Percentiles rank a stretch among this genome's conserved stretches.
Conservation (phyloP, 2,888 invertebrate genomes). For the Mactromeris polynyma region DNA sequence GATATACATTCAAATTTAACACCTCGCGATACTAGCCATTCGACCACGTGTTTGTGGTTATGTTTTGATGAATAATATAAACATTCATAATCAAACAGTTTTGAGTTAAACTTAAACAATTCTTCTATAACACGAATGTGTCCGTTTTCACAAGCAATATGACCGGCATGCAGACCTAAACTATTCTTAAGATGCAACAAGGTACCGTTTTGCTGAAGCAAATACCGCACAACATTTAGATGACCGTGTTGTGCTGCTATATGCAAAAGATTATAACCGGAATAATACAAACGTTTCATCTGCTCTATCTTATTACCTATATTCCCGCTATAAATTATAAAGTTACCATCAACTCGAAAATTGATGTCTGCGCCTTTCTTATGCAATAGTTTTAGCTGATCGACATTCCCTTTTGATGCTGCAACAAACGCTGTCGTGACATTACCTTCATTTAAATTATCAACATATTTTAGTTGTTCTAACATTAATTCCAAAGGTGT, state of each 20-base stretch:
- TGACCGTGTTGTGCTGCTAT: constrained; percentile 50
- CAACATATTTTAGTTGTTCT: neutral
- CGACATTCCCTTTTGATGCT: constrained; percentile 34
- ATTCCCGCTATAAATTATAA: neutral
- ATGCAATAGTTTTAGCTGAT: constrained; percentile 28
- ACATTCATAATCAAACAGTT: neutral
- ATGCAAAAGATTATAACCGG: constrained; percentile 43
- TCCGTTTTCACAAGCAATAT: constrained; percentile 54
- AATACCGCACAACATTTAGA: constrained; percentile 16
- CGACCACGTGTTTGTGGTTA: neutral
- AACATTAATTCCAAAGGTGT: constrained; percentile 26
- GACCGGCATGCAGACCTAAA: constrained; percentile 23
- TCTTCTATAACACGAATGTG: constrained; percentile 16
- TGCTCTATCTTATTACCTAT: neutral
- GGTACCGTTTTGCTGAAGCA: constrained; percentile 3
- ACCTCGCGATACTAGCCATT: constrained; percentile 20
- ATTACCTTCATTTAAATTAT: constrained; percentile 34
- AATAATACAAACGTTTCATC: constrained; percentile 30
- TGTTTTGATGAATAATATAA: constrained; percentile 25
- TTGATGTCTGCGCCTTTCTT: constrained; percentile 34
- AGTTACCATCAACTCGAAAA: constrained; percentile 19
- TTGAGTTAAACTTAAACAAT: neutral
- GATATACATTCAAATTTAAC: constrained; percentile 22
- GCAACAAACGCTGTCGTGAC: constrained; percentile 50
- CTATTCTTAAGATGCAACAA: constrained; percentile 1